Conservation (phyloP, 2,888 invertebrate species). For the Saturnia pavonia region DNA sequence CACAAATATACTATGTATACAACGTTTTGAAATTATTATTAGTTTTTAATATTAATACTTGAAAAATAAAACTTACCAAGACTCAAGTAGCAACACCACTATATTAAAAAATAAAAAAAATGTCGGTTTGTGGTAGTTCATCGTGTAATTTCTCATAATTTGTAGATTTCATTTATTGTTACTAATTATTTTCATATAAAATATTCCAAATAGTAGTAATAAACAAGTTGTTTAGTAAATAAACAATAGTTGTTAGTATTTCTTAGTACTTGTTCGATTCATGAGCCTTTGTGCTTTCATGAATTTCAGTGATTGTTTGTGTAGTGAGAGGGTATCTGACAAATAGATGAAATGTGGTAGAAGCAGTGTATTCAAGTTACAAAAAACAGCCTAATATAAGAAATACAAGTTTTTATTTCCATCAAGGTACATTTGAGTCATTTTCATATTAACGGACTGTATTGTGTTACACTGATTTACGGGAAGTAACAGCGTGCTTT, state of each 20-base stretch:
- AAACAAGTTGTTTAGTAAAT: constrained; percentile 36
- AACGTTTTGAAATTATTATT: too few relatives aligned
- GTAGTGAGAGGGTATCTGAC: constrained; percentile 65
- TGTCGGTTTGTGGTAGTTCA: constrained; percentile 69
- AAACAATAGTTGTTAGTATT: constrained; percentile 22
- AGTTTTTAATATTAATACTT: too few relatives aligned
- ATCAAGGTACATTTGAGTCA: constrained; percentile 50
- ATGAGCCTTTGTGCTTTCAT: constrained; percentile 57
- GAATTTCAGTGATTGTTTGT: constrained; percentile 70
- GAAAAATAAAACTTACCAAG: too few relatives aligned
- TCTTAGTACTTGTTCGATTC: constrained; percentile 32
- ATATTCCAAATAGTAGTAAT: constrained; percentile 32
- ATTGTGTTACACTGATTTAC: constrained; percentile 32
- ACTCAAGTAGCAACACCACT: too few relatives aligned
- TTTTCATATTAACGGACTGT: constrained; percentile 26
- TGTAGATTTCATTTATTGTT: constrained; percentile 31
- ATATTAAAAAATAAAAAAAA: constrained; percentile 46
- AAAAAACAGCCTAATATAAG: constrained; percentile 39
- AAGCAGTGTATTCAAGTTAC: constrained; percentile 49
- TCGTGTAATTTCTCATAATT: constrained; percentile 53
- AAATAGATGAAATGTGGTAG: constrained; percentile 70
- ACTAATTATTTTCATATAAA: constrained; percentile 34
- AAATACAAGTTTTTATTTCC: constrained; percentile 38
- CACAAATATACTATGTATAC: too few relatives aligned
- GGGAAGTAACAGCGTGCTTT: constrained; percentile 65